Base-by-base conservation (phyloP, 2,113 vertebrate genomes). In the Atlantisia rogersi region DNA sequence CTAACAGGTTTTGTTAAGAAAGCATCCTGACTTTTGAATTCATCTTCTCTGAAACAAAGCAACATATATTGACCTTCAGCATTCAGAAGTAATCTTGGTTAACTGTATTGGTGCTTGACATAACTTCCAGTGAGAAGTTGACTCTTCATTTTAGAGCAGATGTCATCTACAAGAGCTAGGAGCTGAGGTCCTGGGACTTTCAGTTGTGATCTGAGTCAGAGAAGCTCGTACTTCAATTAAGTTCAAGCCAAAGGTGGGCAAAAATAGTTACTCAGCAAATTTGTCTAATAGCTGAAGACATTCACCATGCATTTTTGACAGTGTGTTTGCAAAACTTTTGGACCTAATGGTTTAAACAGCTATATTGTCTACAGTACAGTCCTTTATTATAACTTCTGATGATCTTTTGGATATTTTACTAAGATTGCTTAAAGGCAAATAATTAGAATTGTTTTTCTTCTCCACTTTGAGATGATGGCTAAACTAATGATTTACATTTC, bases 331-430 rank as follows among this genome's bases (percentile, higher is more conserved):
- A 24, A 46, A 15, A 6, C 32, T 75, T 90, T 60, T 80, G 17
- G 53, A 75, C 62, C 19, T 65, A 81, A 20, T 37, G 2, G 9
- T 68, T 81, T 78, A 92, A 78, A 46, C 39, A 71, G 4, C 32
- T 76, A 1, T 60, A n/a, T 40, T 0, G 0, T 44, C 28, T 69
- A 12, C 46, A 62, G 5, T 58, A 25, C 18, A 18, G 55, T 55
- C 35, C 35, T 75, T 79, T 37, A 40, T 88, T 78, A 53, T 42
- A 26, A 69, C 5, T 86, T 94, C 44, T 65, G 31, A 46, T 70
- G 28, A 11, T 81, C 14, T 64, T 67, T 64, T 63, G 71, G 15
- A 6, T 56, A n/a, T 18, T 11, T 65, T 52, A 76, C 16, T 79
- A 52, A 75, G 78, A 50, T 52, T 50, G 4, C 6, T 42, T 9